phyloP scores from a whole-genome alignment of 1,140 invertebrate genomes.

The Macrostomum lignano region DNA sequence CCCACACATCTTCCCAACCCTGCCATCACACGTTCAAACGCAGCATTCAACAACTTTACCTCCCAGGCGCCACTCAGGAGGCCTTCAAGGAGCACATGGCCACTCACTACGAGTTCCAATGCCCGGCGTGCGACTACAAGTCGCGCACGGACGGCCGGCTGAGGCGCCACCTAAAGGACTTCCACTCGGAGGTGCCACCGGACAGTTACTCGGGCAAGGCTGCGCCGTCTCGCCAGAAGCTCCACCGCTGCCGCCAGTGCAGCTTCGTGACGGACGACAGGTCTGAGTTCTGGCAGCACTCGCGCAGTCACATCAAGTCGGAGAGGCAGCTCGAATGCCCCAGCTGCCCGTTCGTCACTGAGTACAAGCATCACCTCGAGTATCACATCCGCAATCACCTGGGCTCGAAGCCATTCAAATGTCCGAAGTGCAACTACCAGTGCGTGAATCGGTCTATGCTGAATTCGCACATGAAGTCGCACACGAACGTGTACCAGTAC shows the following conservation, averaged over 20 bases:
- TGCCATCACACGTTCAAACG: too few relatives aligned
- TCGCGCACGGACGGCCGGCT: conserved; percentile 33
- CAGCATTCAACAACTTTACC: conserved; percentile 4
- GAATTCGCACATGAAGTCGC: conserved; percentile 87
- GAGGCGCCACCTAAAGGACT: conserved; percentile 33
- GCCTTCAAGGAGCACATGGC: conserved; percentile 32
- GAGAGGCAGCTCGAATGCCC: conserved; percentile 68
- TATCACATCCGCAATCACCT: conserved; percentile 82
- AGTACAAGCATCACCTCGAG: conserved; percentile 91
- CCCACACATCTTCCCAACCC: too few relatives aligned
- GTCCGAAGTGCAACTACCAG: conserved; percentile 36
- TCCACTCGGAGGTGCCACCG: conserved; percentile 34
- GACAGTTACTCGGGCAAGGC: conserved; percentile 53
- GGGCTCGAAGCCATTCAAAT: conserved; percentile 83
- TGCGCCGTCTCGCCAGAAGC: conserved; percentile 32
- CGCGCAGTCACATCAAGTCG: conserved; percentile 53
- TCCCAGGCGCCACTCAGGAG: conserved; percentile 13
- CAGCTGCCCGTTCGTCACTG: conserved; percentile 79
- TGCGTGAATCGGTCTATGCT: conserved; percentile 99
- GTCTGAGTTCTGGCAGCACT: conserved; percentile 62
- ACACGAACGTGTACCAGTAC: conserved; percentile 84
- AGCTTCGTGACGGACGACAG: conserved; percentile 52
- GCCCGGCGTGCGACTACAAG: conserved; percentile 33
- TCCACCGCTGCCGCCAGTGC: conserved; percentile 70
- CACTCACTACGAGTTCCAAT: conserved; percentile 28